A percentile compares a stretch with the other conserved stretches of the same genome.
These are phyloP conservation scores for Dipodomys ordii DNA, from an alignment of 2,113 vertebrate species.

Conservation along the genomic window DNA sequence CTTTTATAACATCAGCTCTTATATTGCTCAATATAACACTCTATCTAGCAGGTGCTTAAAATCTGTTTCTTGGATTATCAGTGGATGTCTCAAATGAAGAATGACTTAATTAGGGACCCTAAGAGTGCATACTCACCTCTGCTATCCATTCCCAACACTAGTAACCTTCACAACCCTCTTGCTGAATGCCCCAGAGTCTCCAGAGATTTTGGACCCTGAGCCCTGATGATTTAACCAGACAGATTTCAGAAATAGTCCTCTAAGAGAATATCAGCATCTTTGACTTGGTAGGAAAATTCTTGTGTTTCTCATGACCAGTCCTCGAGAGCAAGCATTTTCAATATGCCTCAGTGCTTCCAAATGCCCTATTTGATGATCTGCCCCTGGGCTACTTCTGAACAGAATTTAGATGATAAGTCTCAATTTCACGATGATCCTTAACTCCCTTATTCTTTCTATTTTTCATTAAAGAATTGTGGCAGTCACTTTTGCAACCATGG, in stretches of 20 bases:
- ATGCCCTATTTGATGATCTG: slow-evolving; percentile 36
- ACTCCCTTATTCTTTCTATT: slow-evolving; percentile 26
- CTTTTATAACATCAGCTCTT: not conserved
- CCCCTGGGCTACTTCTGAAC: slow-evolving; percentile 5
- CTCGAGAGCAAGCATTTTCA: slow-evolving; percentile 40
- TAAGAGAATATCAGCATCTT: not conserved
- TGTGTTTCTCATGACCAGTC: slow-evolving; percentile 26
- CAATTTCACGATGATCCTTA: slow-evolving; percentile 26
- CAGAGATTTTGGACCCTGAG: not conserved
- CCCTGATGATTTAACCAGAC: not conserved
- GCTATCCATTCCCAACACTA: not conserved
- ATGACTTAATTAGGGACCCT: not conserved
- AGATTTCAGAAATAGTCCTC: not conserved
- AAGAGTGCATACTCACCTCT: not conserved
- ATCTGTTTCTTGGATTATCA: not conserved
- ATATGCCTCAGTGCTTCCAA: slow-evolving; percentile 28
- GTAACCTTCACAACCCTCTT: not conserved
- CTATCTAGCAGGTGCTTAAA: not conserved
- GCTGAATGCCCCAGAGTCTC: not conserved
- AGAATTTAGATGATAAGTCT: slow-evolving; percentile 47
- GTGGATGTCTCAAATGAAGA: not conserved
- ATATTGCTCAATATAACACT: not conserved
- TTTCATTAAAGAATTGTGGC: slow-evolving; percentile 53
- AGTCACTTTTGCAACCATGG: slow-evolving; percentile 27
- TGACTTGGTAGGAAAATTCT: not conserved